These are phyloP conservation scores for Cryptosula pallasiana DNA, from an alignment of 2,888 invertebrate species.

Conservation along the genomic window DNA sequence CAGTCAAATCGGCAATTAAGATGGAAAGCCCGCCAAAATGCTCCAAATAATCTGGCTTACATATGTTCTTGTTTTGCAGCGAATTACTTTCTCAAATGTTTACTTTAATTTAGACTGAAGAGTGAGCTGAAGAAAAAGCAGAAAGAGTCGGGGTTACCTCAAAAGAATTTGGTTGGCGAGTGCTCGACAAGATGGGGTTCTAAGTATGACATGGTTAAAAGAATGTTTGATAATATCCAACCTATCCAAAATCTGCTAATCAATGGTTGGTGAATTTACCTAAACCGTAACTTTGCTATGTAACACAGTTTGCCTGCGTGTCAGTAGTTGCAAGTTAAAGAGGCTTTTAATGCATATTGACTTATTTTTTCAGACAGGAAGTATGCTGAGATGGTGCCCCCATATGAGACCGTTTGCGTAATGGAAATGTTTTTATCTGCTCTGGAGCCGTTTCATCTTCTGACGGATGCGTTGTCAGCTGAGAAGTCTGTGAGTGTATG, in stretches of 20 bases:
- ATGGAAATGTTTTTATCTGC: neutral
- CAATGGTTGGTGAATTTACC: too few relatives aligned
- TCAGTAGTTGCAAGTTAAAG: too few relatives aligned
- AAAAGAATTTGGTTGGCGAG: neutral
- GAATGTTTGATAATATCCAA: neutral
- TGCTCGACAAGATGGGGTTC: neutral
- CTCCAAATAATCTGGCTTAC: too few relatives aligned
- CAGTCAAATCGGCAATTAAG: too few relatives aligned
- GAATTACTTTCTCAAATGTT: too few relatives aligned
- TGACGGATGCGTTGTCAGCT: neutral
- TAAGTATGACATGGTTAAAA: neutral
- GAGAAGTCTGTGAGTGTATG: neutral
- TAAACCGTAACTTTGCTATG: too few relatives aligned
- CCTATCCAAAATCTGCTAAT: neutral
- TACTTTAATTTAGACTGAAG: neutral
- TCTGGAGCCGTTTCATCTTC: neutral
- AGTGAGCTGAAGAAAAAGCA: neutral
- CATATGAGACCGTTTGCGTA: neutral
- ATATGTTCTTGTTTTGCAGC: too few relatives aligned
- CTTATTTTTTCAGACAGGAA: neutral
- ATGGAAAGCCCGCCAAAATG: too few relatives aligned
- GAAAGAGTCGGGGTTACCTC: neutral
- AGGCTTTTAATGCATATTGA: too few relatives aligned
- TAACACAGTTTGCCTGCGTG: too few relatives aligned
- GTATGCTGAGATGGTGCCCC: neutral